A percentile compares a stretch with the other conserved stretches of the same genome.
phyloP scores from a whole-genome alignment of 2,888 invertebrate genomes.

The Aethes cnicana region DNA sequence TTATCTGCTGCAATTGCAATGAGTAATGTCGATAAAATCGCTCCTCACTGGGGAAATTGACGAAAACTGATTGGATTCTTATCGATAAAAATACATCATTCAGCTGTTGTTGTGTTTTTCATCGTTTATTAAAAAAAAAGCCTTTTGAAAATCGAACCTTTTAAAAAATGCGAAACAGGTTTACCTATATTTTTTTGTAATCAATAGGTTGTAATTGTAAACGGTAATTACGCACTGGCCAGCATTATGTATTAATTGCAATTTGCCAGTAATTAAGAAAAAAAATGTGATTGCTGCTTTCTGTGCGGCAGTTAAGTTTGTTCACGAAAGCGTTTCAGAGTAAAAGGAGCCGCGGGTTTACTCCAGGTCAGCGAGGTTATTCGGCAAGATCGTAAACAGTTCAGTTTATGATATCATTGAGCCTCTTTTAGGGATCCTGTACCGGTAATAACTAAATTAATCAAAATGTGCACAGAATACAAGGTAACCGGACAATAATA shows the following conservation, averaged over 20 bases:
- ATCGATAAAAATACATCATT: slow-evolving; percentile 24
- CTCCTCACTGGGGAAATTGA: slow-evolving; percentile 13
- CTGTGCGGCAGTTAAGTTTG: slow-evolving; percentile 8
- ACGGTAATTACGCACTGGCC: slow-evolving; percentile 16
- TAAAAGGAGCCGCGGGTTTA: slow-evolving; percentile 43
- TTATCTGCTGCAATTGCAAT: slow-evolving; percentile 27
- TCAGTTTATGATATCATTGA: background rate
- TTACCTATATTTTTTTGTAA: too few species aligned
- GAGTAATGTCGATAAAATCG: slow-evolving; percentile 26
- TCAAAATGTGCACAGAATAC: too few species aligned
- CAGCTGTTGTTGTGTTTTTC: too few species aligned
- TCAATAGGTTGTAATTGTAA: too few species aligned
- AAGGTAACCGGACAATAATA: too few species aligned
- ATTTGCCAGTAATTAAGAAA: slow-evolving; percentile 15
- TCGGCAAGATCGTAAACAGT: slow-evolving; percentile 14
- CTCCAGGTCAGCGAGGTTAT: slow-evolving; percentile 50
- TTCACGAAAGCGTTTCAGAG: slow-evolving; percentile 26
- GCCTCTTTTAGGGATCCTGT: too few species aligned
- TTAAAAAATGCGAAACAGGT: too few species aligned
- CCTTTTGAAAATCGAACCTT: too few species aligned
- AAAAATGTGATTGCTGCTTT: slow-evolving; percentile 8
- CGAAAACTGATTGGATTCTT: slow-evolving; percentile 15
- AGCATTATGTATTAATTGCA: slow-evolving; percentile 15
- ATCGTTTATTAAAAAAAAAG: too few species aligned
- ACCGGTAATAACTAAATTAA: too few species aligned